Conservation (phyloP, 2,113 vertebrate species). For the Propithecus coquereli region DNA sequence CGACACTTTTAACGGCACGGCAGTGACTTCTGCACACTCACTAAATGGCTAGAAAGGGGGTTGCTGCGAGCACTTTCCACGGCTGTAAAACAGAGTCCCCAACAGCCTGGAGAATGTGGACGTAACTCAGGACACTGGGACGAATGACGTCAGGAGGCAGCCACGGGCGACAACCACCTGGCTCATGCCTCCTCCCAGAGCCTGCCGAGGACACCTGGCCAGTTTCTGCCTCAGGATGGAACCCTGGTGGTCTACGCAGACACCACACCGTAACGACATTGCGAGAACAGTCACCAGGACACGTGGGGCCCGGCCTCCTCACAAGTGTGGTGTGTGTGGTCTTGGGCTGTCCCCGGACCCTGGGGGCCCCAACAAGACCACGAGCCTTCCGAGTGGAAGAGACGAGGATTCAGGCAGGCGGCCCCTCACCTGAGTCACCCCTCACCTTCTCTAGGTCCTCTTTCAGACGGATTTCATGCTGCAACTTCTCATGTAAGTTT, state of each 20-base stretch:
- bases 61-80: accelerated
- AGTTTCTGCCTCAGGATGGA: no score
- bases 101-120: background rate
- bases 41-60: background rate
- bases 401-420: background rate
- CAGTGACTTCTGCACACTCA: background rate
- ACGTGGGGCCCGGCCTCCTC: accelerated
- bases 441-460: constrained; percentile 80
- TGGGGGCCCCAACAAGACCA: no score
- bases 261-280: background rate
- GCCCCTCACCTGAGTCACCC: background rate
- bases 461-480: constrained; percentile 73
- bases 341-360: no score
- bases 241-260: no score
- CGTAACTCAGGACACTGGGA: background rate
- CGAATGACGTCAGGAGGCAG: background rate
- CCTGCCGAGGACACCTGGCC: background rate
- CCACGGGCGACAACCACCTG: no score
- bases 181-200: background rate
- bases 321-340: background rate
- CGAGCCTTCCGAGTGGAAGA: background rate
- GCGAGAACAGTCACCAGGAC: background rate
- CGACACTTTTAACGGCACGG: accelerated
- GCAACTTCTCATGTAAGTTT: constrained; percentile 61
- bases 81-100: background rate